These are phyloP conservation scores for Pseudolaguvia tuberculata DNA, from an alignment of 2,113 vertebrate genomes.

Conservation along the genomic window DNA sequence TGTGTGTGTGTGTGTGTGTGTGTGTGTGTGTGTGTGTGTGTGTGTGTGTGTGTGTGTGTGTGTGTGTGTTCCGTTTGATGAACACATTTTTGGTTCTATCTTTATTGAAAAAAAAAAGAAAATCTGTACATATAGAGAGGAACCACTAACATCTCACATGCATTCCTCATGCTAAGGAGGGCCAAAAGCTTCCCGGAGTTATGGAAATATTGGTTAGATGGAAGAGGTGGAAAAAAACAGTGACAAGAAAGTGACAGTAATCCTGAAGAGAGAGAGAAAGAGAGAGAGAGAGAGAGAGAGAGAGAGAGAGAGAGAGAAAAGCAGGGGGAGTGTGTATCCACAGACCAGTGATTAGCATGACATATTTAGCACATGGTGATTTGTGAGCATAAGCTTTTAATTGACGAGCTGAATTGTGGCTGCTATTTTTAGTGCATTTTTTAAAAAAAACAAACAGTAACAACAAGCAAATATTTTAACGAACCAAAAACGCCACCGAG, in stretches of 20 bases:
- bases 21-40: too few species aligned
- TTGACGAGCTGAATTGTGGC: constrained; percentile 52
- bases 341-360: constrained; percentile 58
- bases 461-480: not conserved
- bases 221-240: constrained; percentile 24
- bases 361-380: constrained; percentile 59
- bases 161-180: constrained; percentile 28
- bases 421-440: constrained; percentile 56
- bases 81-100: too few species aligned
- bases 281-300: constrained; percentile 26
- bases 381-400: constrained; percentile 54
- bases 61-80: too few species aligned
- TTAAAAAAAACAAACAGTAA: constrained; percentile 1
- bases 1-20: too few species aligned
- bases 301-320: constrained; percentile 28
- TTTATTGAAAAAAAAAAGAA: constrained; percentile 30
- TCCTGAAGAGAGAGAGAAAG: constrained; percentile 16
- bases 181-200: constrained; percentile 45
- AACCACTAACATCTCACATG: not conserved
- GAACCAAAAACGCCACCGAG: constrained; percentile 36
- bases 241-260: constrained; percentile 24
- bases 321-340: constrained; percentile 50
- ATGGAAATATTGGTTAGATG: constrained; percentile 42
- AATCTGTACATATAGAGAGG: not conserved
- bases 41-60: too few species aligned